Evolutionary conservation across 2,113 vertebrate genomes (phyloP).

Genomic region (Pteruthius melanotis): DNA sequence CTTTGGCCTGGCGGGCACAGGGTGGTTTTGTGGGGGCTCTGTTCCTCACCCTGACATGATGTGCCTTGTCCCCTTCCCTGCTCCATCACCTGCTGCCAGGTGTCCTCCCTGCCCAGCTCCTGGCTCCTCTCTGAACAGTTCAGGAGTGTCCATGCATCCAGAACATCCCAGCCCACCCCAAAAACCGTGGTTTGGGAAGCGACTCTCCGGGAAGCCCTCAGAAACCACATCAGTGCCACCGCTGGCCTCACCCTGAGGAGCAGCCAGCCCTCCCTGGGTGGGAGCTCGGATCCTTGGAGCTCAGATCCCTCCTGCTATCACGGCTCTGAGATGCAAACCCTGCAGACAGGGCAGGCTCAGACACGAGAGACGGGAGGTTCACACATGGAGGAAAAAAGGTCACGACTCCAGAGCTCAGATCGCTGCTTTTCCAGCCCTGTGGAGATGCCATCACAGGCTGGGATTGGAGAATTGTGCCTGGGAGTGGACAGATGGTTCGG

Average conservation of each 20-base stretch:
- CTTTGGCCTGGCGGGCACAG: not conserved
- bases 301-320: not conserved
- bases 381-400: not conserved
- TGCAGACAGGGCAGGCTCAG: constrained; percentile 40
- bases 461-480: not conserved
- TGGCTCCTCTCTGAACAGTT: not conserved
- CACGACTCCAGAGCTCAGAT: not conserved
- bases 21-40: not conserved
- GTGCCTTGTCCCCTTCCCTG: not conserved
- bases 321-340: not conserved
- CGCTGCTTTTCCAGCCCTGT: not conserved
- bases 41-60: rapidly evolving
- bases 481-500: not conserved
- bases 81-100: not conserved
- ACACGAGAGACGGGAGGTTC: not conserved
- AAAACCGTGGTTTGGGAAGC: not conserved
- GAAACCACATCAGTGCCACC: constrained; percentile 3
- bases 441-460: not conserved
- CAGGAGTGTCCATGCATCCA: not conserved
- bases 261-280: constrained; percentile 17
- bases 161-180: not conserved
- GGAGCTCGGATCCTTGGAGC: not conserved
- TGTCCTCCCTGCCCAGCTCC: not conserved
- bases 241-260: not conserved
- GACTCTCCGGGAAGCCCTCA: not conserved